Conservation (phyloP, 2,113 vertebrate genomes). For the Podiceps cristatus region DNA sequence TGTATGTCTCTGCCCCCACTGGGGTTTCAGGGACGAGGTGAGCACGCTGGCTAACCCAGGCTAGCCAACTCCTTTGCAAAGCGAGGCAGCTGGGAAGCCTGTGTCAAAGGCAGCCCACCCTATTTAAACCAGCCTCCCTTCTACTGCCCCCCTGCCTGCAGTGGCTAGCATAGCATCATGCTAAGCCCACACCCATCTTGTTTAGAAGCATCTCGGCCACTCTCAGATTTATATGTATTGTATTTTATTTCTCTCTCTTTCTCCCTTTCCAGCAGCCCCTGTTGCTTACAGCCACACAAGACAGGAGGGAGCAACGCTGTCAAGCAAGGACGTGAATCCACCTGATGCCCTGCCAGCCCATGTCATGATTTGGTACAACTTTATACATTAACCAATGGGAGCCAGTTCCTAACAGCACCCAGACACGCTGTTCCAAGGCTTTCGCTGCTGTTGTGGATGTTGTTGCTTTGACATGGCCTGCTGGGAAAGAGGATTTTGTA, state of each 20-base stretch:
- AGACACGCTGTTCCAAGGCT: not conserved
- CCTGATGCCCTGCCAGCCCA: not conserved
- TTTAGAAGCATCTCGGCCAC: not conserved
- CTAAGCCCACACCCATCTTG: not conserved
- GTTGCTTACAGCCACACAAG: not conserved
- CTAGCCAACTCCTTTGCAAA: not conserved
- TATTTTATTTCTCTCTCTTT: not conserved
- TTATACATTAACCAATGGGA: not conserved
- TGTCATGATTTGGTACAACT: not conserved
- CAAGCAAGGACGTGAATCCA: accelerated
- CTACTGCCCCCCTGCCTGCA: not conserved
- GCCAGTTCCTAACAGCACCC: not conserved
- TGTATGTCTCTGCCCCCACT: accelerated
- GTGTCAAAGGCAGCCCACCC: not conserved
- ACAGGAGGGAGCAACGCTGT: not conserved
- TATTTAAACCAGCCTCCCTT: not conserved
- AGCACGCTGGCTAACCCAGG: not conserved
- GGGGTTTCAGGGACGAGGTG: not conserved
- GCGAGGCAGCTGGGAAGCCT: not conserved
- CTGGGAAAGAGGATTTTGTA: not conserved
- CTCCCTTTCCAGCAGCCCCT: not conserved
- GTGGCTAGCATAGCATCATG: accelerated
- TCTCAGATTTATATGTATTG: not conserved
- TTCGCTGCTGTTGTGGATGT: not conserved
- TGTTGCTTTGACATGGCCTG: not conserved